Conservation (phyloP, 2,797 vertebrate species). For the Margarornis squamiger region DNA sequence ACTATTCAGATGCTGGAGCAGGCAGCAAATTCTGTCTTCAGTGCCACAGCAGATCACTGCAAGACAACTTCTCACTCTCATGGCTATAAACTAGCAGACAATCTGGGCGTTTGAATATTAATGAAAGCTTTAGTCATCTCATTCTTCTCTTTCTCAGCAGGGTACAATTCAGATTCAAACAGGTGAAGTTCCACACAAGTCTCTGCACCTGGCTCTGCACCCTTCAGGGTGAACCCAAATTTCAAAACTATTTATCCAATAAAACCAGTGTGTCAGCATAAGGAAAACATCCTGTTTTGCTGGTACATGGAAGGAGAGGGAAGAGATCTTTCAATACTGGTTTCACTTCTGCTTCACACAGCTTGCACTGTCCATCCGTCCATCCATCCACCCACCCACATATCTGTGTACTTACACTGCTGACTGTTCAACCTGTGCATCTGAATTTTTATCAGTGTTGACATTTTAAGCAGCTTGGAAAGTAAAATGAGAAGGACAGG, state of each 20-base stretch:
- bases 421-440: neutral
- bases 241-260: neutral
- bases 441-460: neutral
- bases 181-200: neutral
- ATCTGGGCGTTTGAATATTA: constrained; percentile 14
- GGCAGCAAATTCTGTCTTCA: neutral
- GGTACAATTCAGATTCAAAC: neutral
- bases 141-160: neutral
- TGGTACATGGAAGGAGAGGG: neutral
- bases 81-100: neutral
- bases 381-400: neutral
- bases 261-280: neutral
- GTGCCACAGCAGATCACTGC: neutral
- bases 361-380: rapidly evolving
- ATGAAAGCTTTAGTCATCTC: neutral
- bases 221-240: neutral
- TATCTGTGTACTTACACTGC: neutral
- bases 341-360: neutral
- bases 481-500: neutral
- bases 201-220: neutral
- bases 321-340: neutral
- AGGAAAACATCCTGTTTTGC: neutral
- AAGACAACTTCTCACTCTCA: neutral
- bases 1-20: neutral
- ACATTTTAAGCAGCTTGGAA: constrained; percentile 13